Base-by-base conservation (phyloP, 2,797 vertebrate species). In the Notoglanidium macrostoma region DNA sequence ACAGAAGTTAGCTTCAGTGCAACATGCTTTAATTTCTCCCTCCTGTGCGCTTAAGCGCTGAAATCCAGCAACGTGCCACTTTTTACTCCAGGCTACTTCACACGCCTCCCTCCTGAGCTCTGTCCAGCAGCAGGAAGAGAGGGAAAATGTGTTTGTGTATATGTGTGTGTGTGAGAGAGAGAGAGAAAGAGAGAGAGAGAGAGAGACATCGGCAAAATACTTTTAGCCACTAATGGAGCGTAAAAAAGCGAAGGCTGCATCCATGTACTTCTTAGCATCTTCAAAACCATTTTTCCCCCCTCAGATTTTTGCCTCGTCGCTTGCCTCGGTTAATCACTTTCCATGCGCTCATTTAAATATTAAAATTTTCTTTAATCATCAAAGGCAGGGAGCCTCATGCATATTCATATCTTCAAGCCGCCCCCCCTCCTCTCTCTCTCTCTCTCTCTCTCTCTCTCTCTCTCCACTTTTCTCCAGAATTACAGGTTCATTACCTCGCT, bases 341-440 rank as follows among this genome's bases (percentile, higher is more conserved):
- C 97, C 97, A 97, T 97, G 97, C 96, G 96, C 97, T 98, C 98
- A 98, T 99, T 98, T 99, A 98, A 99, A 99, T 99, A 98, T 99
- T 98, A 98, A 97, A 98, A 98, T 98, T 98, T 97, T 97, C 97
- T 98, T 99, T 98, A 98, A 99, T 99, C 97, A 98, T 99, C 98
- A 99, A 98, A 99, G 98, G 97, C 98, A 98, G 97, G 95, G 96
- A 97, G 96, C 94, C 96, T 98, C 97, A 99, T 99, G 97, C 97
- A 99, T 99, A 98, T 99, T 99, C 97, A 98, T 98, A 97, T 96
- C 94, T 94, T 90, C 90, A 95, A 93, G 94, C 95, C 95, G 94
- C 96, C 87, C 82, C 80, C 49, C 14, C 19, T 11, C 80, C 59
- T 46, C 65, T 54, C 40, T 40, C 49, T 93, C 94, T 94, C 94